phyloP scores from a whole-genome alignment of 1,140 invertebrate genomes.

The Arion vulgaris region DNA sequence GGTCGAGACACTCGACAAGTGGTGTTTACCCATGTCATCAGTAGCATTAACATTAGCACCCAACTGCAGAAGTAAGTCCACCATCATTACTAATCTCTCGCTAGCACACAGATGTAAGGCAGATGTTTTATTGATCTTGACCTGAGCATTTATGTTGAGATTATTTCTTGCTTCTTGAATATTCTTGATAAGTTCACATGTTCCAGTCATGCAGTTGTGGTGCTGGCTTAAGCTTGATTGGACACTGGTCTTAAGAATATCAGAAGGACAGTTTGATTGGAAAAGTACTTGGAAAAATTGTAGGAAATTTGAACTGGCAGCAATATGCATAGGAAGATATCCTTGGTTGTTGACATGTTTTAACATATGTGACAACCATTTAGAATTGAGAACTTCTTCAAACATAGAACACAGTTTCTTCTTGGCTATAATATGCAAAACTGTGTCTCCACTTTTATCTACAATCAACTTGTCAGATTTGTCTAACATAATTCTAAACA shows the following conservation, averaged over 20 bases:
- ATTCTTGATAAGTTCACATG: slow-evolving; percentile 1
- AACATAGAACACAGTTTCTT: slow-evolving; percentile 1
- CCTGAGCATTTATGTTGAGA: background rate
- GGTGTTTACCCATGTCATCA: slow-evolving; percentile 10
- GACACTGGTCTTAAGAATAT: background rate
- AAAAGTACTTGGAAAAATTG: slow-evolving; percentile 21
- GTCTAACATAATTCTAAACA: slow-evolving; percentile 12
- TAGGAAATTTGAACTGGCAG: slow-evolving; percentile 25
- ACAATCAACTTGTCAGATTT: slow-evolving; percentile 23
- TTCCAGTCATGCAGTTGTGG: background rate
- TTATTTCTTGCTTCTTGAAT: background rate
- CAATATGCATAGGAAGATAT: slow-evolving; percentile 19
- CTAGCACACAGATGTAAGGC: slow-evolving; percentile 13
- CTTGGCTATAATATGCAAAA: slow-evolving; percentile 22
- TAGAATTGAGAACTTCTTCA: slow-evolving; percentile 4
- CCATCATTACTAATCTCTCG: slow-evolving; percentile 2
- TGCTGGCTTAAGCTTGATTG: background rate
- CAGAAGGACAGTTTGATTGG: background rate
- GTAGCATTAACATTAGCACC: slow-evolving; percentile 12
- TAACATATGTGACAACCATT: slow-evolving; percentile 12
- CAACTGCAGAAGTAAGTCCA: slow-evolving; percentile 1
- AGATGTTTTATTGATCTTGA: slow-evolving; percentile 4
- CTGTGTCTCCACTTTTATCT: slow-evolving; percentile 22
- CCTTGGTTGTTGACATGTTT: slow-evolving; percentile 26
- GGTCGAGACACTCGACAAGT: background rate